Evolutionary conservation across 1,140 invertebrate species (phyloP).

Genomic region (Calephelis virginiensis): DNA sequence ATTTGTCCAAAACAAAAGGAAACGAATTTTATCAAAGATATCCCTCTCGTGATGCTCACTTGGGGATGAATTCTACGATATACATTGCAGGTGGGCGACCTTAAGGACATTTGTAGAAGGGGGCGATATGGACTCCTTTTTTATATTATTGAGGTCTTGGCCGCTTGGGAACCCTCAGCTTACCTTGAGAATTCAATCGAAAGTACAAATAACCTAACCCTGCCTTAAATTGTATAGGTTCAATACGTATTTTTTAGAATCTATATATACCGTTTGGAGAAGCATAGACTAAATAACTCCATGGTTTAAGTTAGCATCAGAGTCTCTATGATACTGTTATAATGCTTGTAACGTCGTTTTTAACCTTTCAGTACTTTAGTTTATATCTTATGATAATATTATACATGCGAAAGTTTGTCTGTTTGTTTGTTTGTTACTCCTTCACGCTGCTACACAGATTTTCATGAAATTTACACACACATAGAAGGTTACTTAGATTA

Average conservation of each 20-base stretch:
- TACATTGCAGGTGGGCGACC: conserved; percentile 41
- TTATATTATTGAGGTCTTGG: conserved; percentile 71
- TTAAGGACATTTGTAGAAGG: conserved; percentile 49
- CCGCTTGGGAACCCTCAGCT: conserved; percentile 36
- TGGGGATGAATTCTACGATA: conserved; percentile 25
- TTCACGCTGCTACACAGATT: too few relatives aligned
- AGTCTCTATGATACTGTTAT: too few relatives aligned
- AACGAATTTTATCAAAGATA: conserved; percentile 8
- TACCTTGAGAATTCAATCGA: conserved; percentile 45
- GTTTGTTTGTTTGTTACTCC: too few relatives aligned
- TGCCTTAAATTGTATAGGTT: conserved; percentile 2
- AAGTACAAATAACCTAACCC: conserved; percentile 20
- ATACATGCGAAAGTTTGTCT: too few relatives aligned
- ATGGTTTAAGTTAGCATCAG: too few relatives aligned
- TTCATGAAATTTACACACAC: too few relatives aligned
- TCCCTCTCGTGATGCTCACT: conserved; percentile 26
- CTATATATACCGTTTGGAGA: background rate
- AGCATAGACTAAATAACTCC: too few relatives aligned
- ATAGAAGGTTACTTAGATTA: too few relatives aligned
- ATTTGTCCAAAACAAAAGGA: conserved; percentile 25
- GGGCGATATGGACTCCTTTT: conserved; percentile 59
- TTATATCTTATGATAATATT: too few relatives aligned
- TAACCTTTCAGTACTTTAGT: too few relatives aligned
- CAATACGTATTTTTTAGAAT: background rate
- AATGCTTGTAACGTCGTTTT: too few relatives aligned